A percentile compares a stretch with the other conserved stretches of the same genome.
These are phyloP conservation scores for Egretta garzetta DNA, from an alignment of 2,113 vertebrate species.

Conservation along the genomic window DNA sequence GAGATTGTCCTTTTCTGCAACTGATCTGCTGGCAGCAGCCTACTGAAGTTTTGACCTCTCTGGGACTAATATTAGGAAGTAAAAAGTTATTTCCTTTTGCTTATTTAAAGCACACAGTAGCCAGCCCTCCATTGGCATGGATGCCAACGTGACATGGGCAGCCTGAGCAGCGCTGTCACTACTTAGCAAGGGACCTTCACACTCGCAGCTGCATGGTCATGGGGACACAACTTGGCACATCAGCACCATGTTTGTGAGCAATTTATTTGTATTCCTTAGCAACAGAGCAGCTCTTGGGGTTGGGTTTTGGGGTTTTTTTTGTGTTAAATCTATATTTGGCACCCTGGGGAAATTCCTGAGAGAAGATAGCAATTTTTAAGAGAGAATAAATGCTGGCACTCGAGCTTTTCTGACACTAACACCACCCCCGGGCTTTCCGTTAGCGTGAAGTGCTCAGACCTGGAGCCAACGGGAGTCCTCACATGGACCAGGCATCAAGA, in stretches of 20 bases:
- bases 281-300: background rate
- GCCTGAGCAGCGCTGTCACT: background rate
- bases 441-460: background rate
- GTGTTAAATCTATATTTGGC: slow-evolving; percentile 16
- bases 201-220: background rate
- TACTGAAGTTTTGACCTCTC: background rate
- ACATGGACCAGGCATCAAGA: background rate
- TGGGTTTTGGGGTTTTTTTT: background rate
- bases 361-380: slow-evolving; percentile 22
- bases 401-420: background rate
- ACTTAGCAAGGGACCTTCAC: background rate
- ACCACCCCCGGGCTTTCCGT: background rate
- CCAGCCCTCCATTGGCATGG: fast-evolving
- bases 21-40: background rate
- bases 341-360: slow-evolving; percentile 29
- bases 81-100: background rate
- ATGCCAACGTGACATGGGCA: fast-evolving
- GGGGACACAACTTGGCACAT: background rate
- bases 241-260: background rate
- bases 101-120: background rate
- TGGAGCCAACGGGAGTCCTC: background rate
- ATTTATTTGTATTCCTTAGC: slow-evolving; percentile 37
- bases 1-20: background rate
- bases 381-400: background rate
- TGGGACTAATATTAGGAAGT: background rate